Conservation (phyloP, 2,113 vertebrate genomes). For the Trochalopteron elliotii region DNA sequence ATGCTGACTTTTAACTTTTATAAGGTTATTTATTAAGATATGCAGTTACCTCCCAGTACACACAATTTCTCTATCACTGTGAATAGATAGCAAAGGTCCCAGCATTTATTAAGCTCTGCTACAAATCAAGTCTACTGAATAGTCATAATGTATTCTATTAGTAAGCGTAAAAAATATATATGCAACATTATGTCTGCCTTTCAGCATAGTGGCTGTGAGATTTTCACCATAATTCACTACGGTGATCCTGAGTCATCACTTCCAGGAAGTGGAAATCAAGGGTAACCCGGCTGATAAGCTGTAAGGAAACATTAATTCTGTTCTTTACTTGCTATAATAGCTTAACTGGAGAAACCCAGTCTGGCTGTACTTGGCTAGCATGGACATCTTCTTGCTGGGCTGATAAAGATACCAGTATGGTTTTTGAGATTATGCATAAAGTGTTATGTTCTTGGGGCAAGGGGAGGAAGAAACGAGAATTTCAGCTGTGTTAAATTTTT, state of each 20-base stretch:
- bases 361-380: neutral
- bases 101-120: neutral
- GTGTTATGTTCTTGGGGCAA: accelerated
- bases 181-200: neutral
- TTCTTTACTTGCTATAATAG: neutral
- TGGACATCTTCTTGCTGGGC: neutral
- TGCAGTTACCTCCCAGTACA: neutral
- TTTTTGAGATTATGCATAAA: neutral
- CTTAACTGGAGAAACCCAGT: neutral
- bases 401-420: neutral
- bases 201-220: neutral
- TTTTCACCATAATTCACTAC: neutral
- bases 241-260: neutral
- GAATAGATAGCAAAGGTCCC: neutral
- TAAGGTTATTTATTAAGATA: conserved; percentile 13
- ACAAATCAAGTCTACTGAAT: neutral
- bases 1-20: conserved; percentile 21
- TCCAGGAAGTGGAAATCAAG: neutral
- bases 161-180: neutral
- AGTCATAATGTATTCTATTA: neutral
- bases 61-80: neutral
- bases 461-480: neutral
- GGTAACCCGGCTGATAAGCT: neutral
- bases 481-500: neutral
- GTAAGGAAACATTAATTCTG: neutral